phyloP scores from a whole-genome alignment of 2,888 invertebrate genomes.

The Melinopterus prodromus region DNA sequence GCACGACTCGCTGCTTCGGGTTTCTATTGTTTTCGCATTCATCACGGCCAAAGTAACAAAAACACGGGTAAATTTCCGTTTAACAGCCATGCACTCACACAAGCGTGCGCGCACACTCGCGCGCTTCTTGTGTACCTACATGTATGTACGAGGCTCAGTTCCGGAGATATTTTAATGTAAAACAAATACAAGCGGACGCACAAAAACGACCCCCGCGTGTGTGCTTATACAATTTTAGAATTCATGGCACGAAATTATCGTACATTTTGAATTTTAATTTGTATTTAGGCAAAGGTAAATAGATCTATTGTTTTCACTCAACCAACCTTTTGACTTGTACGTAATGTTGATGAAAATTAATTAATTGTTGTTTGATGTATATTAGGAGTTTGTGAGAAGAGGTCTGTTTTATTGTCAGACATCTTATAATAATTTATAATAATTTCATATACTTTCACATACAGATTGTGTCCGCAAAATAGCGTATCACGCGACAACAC shows the following conservation, averaged over 20 bases:
- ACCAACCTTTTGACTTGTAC: no score
- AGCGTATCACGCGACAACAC: no score
- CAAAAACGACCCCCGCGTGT: not conserved
- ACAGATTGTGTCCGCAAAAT: no score
- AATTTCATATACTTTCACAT: no score
- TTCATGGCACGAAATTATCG: not conserved
- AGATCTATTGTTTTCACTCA: not conserved
- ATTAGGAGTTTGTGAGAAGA: no score
- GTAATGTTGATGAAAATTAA: no score
- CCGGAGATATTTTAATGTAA: not conserved
- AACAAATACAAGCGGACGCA: not conserved
- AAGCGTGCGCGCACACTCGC: no score
- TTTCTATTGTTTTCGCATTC: constrained; percentile 23
- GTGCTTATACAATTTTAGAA: not conserved
- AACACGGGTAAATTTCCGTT: constrained; percentile 22
- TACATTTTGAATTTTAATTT: not conserved
- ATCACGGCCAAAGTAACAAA: constrained; percentile 21
- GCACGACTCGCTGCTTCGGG: not conserved
- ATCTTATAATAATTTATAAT: no score
- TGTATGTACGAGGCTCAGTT: not conserved
- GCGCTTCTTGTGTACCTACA: not conserved
- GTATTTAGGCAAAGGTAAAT: not conserved
- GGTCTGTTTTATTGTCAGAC: no score
- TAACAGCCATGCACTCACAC: constrained; percentile 11
- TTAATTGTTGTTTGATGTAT: no score